Base-by-base conservation (phyloP, 2,888 invertebrate species). In the Pheosia tremula region DNA sequence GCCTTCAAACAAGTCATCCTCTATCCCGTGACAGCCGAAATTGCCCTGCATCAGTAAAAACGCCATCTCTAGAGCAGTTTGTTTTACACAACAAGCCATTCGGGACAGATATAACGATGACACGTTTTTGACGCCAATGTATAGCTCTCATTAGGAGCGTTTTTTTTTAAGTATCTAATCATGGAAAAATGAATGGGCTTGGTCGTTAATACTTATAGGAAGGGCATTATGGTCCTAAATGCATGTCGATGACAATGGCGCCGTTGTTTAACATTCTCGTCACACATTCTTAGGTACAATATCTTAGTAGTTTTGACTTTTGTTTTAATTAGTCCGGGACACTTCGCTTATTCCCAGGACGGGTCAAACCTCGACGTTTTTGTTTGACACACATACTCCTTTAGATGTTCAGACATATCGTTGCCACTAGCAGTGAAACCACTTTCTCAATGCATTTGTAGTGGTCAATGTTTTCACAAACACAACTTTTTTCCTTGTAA, bases 1-100 rank as follows among this genome's bases (percentile, higher is more conserved):
- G 74, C 72, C 63, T 74, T 83, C 88, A 91, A 91, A 90, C 80
- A 84, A 57, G 67, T 69, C 77, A 79, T 82, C 78, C 81, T 89
- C 80, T 86, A 74, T 77, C 71, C 77, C 81, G 73, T 91, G 93
- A 93, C 93, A 93, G 90, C 91, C 90, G 90, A 92, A 91, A 92
- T 90, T 85, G 85, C 85, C 84, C 84, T 76, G 82, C 83, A 82
- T 85, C 81, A 82, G 82, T 81, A 86, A 86, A 88, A 89, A 86
- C 84, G 78, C 79, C 78, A 81, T 80, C 78, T 80, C 78, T 67
- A 79, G 75, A 81, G 81, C 85, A 86, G 91, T 91, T 90, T 92
- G 90, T 92, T 92, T 91, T 84, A 87, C 86, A 88, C 84, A 89
- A 91, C 90, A 89, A 88, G 87, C 81, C 80, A 81, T 83, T 82